These are phyloP conservation scores for Takifugu flavidus DNA, from an alignment of 2,113 vertebrate genomes.

Conservation along the genomic window DNA sequence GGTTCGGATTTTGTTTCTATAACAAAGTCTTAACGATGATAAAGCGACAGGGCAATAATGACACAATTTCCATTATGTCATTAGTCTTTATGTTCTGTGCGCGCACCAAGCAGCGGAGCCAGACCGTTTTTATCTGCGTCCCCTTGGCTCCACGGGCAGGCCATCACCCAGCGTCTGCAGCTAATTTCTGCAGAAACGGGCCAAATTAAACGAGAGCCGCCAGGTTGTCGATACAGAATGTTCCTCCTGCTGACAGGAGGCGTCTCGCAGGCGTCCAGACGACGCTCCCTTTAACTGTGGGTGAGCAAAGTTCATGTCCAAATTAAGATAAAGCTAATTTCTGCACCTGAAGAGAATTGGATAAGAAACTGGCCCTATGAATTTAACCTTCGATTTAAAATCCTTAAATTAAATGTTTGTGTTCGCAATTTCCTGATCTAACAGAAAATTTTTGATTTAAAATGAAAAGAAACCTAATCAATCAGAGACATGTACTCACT, in stretches of 20 bases:
- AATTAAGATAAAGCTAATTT: constrained; percentile 1
- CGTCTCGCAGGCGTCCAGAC: constrained; percentile 15
- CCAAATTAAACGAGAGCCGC: constrained; percentile 23
- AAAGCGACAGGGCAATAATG: background rate
- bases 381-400: background rate
- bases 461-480: no score
- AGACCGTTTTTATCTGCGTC: background rate
- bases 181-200: constrained; percentile 2
- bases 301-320: constrained; percentile 24
- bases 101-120: background rate
- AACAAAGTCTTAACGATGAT: background rate
- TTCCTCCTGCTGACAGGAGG: constrained; percentile 9
- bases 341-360: constrained; percentile 3
- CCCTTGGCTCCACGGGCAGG: background rate
- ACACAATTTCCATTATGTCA: background rate
- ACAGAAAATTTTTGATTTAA: no score
- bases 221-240: background rate
- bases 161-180: background rate
- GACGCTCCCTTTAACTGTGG: constrained; percentile 8
- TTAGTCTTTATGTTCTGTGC: background rate
- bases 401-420: no score
- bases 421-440: no score
- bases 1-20: background rate
- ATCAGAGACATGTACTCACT: background rate
- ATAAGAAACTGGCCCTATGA: background rate